phyloP scores from a whole-genome alignment of 2,888 invertebrate genomes.

The Microplitis manilae region DNA sequence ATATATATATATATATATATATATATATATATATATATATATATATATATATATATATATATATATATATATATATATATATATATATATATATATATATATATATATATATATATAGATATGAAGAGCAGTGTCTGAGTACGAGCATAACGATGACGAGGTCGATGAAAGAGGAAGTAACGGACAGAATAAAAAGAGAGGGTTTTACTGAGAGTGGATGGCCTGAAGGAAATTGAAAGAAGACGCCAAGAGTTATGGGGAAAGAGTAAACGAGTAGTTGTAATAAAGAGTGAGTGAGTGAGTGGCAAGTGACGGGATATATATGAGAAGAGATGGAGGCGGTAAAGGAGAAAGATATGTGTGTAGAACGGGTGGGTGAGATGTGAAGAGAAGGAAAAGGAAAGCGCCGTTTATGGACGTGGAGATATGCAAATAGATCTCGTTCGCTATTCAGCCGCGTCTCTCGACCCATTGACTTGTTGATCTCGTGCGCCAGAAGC shows the following conservation, averaged over 20 bases:
- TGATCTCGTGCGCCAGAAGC: conserved; percentile 48
- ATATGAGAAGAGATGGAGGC: background rate
- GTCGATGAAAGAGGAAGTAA: conserved; percentile 35
- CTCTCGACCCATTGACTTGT: conserved; percentile 55
- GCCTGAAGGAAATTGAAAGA: conserved; percentile 18
- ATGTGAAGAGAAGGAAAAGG: conserved; percentile 39
- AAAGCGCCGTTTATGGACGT: conserved; percentile 50
- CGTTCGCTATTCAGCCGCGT: conserved; percentile 56
- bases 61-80: background rate
- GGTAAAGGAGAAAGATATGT: conserved; percentile 19
- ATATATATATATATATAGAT: background rate
- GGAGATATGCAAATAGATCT: conserved; percentile 58
- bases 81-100: too few relatives aligned
- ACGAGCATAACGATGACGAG: background rate
- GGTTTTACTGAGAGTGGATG: conserved; percentile 13
- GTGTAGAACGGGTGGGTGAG: conserved; percentile 23
- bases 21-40: too few relatives aligned
- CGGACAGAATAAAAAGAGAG: conserved; percentile 15
- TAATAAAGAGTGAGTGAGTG: conserved; percentile 12
- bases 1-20: background rate
- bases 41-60: too few relatives aligned
- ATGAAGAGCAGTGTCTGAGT: conserved; percentile 12
- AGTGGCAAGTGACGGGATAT: background rate
- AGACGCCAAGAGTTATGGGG: background rate
- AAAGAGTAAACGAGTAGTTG: background rate